A percentile compares a stretch with the other conserved stretches of the same genome.
Conservation (phyloP, 30 jellyfish, hydroid and myxozoan species). For the Cassiopea xamachana region DNA sequence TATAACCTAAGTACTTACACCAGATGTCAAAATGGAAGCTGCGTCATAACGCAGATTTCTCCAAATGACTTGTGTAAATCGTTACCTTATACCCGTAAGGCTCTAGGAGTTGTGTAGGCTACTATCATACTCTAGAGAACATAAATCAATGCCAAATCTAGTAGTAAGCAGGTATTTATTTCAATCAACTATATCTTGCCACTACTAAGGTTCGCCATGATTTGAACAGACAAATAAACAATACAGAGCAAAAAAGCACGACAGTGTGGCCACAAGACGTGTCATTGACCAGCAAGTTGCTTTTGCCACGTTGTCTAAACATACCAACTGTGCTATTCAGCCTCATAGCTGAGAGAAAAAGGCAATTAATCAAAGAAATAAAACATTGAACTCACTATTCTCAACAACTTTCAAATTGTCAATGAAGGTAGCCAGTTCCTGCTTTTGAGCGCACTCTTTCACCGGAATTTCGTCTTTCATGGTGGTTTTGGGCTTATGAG, state of each 20-base stretch:
- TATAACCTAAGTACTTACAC: too few species aligned
- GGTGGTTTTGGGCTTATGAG: background rate
- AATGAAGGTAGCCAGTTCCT: background rate
- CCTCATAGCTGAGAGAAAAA: background rate
- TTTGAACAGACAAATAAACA: background rate
- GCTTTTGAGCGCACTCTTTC: constrained; percentile 1
- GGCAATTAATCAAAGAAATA: background rate
- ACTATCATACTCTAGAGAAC: background rate
- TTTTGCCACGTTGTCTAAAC: constrained; percentile 11
- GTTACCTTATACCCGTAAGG: background rate
- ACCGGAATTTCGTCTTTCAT: constrained; percentile 23
- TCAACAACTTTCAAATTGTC: constrained; percentile 34
- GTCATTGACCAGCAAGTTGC: background rate
- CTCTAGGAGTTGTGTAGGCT: background rate
- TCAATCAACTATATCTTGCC: background rate
- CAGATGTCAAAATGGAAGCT: too few species aligned
- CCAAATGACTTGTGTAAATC: background rate
- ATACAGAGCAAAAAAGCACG: background rate
- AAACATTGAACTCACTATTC: constrained; percentile 33
- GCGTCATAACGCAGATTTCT: too few species aligned
- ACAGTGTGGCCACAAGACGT: constrained; percentile 11
- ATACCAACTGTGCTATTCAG: background rate
- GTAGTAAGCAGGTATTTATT: background rate
- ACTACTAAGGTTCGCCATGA: background rate
- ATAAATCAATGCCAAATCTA: background rate